Evolutionary conservation across 1,140 invertebrate genomes (phyloP).

Genomic region (Diorhabda elongata): DNA sequence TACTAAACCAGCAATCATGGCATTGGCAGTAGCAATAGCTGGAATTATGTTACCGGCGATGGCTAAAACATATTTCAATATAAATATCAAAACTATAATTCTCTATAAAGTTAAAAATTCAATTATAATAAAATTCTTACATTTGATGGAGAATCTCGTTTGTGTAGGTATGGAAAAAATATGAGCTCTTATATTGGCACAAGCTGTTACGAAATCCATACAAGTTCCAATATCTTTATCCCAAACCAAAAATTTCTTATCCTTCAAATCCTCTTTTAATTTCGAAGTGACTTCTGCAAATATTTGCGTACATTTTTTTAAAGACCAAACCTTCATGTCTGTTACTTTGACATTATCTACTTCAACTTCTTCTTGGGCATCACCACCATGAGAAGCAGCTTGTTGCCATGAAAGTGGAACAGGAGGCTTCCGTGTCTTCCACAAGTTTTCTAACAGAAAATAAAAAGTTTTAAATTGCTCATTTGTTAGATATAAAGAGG

Average conservation of each 20-base stretch:
- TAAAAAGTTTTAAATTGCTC: background rate
- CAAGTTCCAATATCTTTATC: constrained; percentile 94
- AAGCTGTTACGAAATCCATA: constrained; percentile 95
- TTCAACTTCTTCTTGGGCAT: constrained; percentile 25
- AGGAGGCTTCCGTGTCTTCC: constrained; percentile 82
- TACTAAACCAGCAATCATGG: constrained; percentile 91
- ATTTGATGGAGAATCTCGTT: constrained; percentile 93
- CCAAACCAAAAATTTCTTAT: constrained; percentile 80
- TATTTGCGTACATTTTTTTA: constrained; percentile 63
- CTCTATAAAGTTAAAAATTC: background rate
- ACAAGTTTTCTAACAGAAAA: constrained; percentile 71
- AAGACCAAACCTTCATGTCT: constrained; percentile 46
- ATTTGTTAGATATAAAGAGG: too few relatives aligned
- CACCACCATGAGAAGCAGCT: constrained; percentile 26
- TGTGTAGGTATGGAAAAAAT: constrained; percentile 89
- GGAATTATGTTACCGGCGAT: constrained; percentile 99
- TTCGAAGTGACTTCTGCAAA: constrained; percentile 70
- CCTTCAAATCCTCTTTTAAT: constrained; percentile 62
- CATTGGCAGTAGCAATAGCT: constrained; percentile 98
- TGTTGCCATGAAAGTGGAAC: constrained; percentile 72
- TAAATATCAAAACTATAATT: constrained; percentile 8
- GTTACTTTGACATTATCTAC: constrained; percentile 24
- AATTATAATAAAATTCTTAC: constrained; percentile 54
- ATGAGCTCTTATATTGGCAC: constrained; percentile 87
- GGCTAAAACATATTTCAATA: constrained; percentile 55